Evolutionary conservation across 2,113 vertebrate genomes (phyloP).

Genomic region (Oxyura jamaicensis): DNA sequence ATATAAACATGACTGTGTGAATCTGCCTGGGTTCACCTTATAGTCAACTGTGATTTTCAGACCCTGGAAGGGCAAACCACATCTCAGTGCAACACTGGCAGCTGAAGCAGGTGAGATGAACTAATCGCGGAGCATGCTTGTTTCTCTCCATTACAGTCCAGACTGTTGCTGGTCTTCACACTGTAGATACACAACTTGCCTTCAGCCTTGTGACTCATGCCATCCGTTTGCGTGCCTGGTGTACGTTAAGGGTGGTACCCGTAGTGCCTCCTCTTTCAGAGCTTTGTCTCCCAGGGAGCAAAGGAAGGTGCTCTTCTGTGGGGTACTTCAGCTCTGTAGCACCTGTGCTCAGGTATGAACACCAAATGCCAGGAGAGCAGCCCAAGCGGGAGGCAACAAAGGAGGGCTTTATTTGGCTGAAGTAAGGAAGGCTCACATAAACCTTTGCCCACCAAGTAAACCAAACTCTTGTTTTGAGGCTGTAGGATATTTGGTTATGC

Average conservation of each 20-base stretch:
- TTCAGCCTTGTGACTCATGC: background rate
- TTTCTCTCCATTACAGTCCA: background rate
- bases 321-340: background rate
- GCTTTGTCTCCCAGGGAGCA: background rate
- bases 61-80: background rate
- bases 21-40: background rate
- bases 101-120: background rate
- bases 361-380: background rate
- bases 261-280: background rate
- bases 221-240: background rate
- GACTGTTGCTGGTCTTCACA: background rate
- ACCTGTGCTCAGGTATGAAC: fast-evolving
- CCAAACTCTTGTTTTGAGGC: background rate
- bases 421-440: background rate
- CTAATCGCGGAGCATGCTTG: background rate
- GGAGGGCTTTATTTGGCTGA: background rate
- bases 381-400: background rate
- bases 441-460: background rate
- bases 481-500: background rate
- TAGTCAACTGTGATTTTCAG: background rate
- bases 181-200: background rate
- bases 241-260: background rate
- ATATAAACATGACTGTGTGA: fast-evolving
- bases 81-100: background rate
- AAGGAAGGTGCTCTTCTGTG: background rate